A percentile compares a stretch with the other conserved stretches of the same genome.
These are phyloP conservation scores for Graptemys geographica DNA, from an alignment of 2,797 vertebrate genomes.

Conservation along the genomic window DNA sequence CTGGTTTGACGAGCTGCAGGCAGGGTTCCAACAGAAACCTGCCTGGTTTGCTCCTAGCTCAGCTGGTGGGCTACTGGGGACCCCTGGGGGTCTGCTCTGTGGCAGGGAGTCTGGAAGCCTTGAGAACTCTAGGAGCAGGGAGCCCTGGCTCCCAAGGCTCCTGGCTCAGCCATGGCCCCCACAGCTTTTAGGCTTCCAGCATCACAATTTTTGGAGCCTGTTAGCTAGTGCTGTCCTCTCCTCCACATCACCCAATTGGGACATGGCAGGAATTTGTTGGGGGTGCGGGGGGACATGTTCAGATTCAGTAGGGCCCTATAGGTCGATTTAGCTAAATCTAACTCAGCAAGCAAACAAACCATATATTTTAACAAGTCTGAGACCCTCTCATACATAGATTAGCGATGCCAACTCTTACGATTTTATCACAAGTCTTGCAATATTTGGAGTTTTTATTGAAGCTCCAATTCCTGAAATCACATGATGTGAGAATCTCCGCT, in stretches of 20 bases:
- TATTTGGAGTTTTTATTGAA: not conserved
- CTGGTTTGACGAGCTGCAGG: not conserved
- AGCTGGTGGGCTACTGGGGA: not conserved
- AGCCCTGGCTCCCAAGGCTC: too few species aligned
- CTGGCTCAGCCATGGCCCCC: not conserved
- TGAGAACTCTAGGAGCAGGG: not conserved
- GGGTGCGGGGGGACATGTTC: rapidly evolving
- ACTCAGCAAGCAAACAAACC: not conserved
- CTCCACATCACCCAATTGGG: not conserved
- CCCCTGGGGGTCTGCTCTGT: not conserved
- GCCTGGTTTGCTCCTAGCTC: not conserved
- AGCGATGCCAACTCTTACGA: not conserved
- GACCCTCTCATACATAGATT: not conserved
- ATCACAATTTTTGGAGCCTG: not conserved
- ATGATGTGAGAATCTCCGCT: not conserved
- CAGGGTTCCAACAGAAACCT: not conserved
- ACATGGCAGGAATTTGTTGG: not conserved
- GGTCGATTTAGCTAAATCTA: not conserved
- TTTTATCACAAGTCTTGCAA: not conserved
- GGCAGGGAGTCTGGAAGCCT: not conserved
- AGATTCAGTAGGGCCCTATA: not conserved
- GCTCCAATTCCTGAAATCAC: not conserved
- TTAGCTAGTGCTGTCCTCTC: not conserved
- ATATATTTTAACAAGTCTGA: not conserved
- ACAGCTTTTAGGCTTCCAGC: not conserved